Conservation (phyloP, 1,140 invertebrate species). For the Glossosoma conforme region DNA sequence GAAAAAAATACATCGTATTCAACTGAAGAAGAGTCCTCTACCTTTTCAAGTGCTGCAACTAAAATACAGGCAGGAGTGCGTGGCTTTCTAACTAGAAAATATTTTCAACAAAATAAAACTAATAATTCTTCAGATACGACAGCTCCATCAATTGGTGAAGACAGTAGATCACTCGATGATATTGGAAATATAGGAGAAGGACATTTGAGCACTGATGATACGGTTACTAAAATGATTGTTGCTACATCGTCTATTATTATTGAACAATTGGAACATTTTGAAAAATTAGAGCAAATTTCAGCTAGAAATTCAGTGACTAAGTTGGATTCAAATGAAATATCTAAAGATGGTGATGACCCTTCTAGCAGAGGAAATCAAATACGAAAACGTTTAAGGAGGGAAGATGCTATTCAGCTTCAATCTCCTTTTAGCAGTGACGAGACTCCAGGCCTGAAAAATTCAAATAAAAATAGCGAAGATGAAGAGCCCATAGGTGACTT, state of each 20-base stretch:
- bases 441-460: constrained; percentile 10
- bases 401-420: constrained; percentile 27
- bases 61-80: constrained; percentile 30
- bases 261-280: constrained; percentile 28
- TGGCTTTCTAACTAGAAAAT: constrained; percentile 28
- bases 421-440: constrained; percentile 28
- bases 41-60: constrained; percentile 30
- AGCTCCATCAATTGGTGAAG: constrained; percentile 29
- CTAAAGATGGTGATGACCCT: constrained; percentile 21
- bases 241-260: constrained; percentile 19
- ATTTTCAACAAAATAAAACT: constrained; percentile 24
- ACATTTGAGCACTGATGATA: constrained; percentile 13
- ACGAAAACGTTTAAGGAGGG: constrained; percentile 25
- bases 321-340: constrained; percentile 17
- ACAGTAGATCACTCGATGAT: constrained; percentile 28
- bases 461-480: constrained; percentile 24
- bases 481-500: constrained; percentile 28
- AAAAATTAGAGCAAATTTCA: constrained; percentile 19
- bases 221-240: constrained; percentile 23
- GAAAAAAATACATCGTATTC: constrained; percentile 25
- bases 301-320: constrained; percentile 10
- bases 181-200: constrained; percentile 14
- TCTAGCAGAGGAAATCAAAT: constrained; percentile 8
- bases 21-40: constrained; percentile 29
- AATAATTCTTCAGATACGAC: constrained; percentile 27